Evolutionary conservation across 1,140 invertebrate genomes (phyloP).

Genomic region (Dysdera silvatica): DNA sequence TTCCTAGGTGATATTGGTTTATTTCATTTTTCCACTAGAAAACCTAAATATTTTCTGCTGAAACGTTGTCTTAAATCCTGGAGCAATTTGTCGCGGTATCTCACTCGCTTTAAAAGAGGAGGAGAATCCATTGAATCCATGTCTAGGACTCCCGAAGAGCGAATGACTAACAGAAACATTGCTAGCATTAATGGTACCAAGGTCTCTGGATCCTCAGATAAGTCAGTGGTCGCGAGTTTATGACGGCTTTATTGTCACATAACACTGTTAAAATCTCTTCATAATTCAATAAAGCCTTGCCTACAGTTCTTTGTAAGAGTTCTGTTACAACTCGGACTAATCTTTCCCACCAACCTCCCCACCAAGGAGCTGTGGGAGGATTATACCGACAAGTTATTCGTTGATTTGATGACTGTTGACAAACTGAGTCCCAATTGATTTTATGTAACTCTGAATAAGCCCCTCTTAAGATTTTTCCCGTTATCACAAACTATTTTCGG

Average conservation of each 20-base stretch:
- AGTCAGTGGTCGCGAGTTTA: conserved; percentile 2
- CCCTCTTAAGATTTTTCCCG: conserved; percentile 43
- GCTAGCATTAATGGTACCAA: conserved; percentile 1
- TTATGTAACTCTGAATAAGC: not conserved
- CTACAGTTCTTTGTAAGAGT: not conserved
- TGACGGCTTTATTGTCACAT: not conserved
- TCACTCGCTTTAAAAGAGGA: not conserved
- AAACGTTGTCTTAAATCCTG: not conserved
- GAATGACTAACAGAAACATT: conserved; percentile 8
- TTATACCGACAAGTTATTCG: not conserved
- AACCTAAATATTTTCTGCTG: conserved; percentile 1
- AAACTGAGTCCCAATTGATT: not conserved
- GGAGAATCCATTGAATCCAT: not conserved
- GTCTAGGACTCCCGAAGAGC: not conserved
- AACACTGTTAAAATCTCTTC: not conserved
- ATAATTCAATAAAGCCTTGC: not conserved
- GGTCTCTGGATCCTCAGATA: not conserved
- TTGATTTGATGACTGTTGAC: not conserved
- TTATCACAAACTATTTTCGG: conserved; percentile 39
- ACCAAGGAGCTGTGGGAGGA: not conserved
- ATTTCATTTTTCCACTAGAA: not conserved
- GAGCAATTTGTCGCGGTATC: not conserved
- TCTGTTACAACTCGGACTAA: conserved; percentile 1
- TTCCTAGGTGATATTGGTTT: not conserved
- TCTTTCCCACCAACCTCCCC: conserved; percentile 15